phyloP scores from a whole-genome alignment of 2,113 vertebrate species.

The Athene cunicularia region DNA sequence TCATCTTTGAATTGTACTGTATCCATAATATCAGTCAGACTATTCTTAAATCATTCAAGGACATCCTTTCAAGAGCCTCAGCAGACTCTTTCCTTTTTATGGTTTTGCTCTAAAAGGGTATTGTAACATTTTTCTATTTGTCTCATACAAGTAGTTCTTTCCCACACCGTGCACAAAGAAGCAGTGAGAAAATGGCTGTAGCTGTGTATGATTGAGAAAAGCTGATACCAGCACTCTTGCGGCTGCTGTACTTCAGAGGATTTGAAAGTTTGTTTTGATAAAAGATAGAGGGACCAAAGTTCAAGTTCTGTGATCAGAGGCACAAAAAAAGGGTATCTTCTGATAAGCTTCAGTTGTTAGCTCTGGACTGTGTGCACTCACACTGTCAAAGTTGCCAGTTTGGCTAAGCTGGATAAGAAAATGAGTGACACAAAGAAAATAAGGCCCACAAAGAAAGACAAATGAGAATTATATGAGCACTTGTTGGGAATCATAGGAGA shows the following conservation, averaged over 20 bases:
- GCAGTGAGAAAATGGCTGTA: neutral
- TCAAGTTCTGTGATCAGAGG: constrained; percentile 36
- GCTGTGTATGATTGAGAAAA: neutral
- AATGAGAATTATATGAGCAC: neutral
- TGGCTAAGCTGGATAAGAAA: constrained; percentile 38
- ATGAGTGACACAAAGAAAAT: constrained; percentile 22
- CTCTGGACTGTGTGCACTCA: neutral
- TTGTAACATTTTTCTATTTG: constrained; percentile 29
- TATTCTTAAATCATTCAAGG: constrained; percentile 47
- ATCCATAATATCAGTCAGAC: neutral
- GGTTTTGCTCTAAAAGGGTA: neutral
- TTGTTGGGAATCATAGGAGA: neutral
- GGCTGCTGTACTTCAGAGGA: constrained; percentile 22
- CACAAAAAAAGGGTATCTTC: neutral
- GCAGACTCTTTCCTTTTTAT: neutral
- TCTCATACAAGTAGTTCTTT: constrained; percentile 14
- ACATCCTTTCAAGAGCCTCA: constrained; percentile 31
- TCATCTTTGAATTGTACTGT: neutral
- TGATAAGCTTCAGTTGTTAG: constrained; percentile 55
- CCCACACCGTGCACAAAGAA: neutral
- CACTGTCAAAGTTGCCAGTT: neutral
- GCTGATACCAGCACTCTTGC: constrained; percentile 44
- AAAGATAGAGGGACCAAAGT: constrained; percentile 38
- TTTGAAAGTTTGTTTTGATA: constrained; percentile 47
- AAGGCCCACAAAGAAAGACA: neutral